A percentile compares a stretch with the other conserved stretches of the same genome.
phyloP scores from a whole-genome alignment of 1,140 invertebrate species.

The Papilio machaon region DNA sequence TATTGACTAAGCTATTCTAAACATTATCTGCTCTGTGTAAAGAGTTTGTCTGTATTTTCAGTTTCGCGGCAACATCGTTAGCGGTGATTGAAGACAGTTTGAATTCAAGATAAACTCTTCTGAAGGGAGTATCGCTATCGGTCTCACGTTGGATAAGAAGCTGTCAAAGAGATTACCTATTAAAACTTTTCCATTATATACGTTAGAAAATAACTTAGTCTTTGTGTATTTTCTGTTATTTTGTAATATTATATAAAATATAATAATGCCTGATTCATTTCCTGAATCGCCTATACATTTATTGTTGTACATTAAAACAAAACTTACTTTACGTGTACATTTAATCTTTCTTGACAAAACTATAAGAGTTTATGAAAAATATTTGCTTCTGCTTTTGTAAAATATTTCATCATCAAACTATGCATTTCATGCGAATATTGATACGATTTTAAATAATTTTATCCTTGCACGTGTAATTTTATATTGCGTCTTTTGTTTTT shows the following conservation, averaged over 20 bases:
- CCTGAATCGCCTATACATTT: neutral
- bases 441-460: slow-evolving; percentile 4
- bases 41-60: slow-evolving; percentile 32
- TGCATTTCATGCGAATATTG: neutral
- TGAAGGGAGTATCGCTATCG: slow-evolving; percentile 2
- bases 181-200: slow-evolving; percentile 14
- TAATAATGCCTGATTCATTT: slow-evolving; percentile 1
- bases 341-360: slow-evolving; percentile 38
- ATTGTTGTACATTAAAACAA: slow-evolving; percentile 29
- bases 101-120: slow-evolving; percentile 23
- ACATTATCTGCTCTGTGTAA: slow-evolving; percentile 15
- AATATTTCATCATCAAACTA: neutral
- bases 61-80: slow-evolving; percentile 11
- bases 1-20: neutral
- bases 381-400: slow-evolving; percentile 37
- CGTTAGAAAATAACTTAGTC: slow-evolving; percentile 20
- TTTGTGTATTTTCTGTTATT: slow-evolving; percentile 16
- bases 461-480: slow-evolving; percentile 41
- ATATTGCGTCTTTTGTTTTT: slow-evolving; percentile 30
- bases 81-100: slow-evolving; percentile 21
- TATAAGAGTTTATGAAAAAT: slow-evolving; percentile 26
- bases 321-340: slow-evolving; percentile 20
- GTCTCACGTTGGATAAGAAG: slow-evolving; percentile 23
- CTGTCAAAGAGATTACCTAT: neutral
- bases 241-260: slow-evolving; percentile 13